Conservation (phyloP, 2,113 vertebrate species). For the Edolisoma coerulescens region DNA sequence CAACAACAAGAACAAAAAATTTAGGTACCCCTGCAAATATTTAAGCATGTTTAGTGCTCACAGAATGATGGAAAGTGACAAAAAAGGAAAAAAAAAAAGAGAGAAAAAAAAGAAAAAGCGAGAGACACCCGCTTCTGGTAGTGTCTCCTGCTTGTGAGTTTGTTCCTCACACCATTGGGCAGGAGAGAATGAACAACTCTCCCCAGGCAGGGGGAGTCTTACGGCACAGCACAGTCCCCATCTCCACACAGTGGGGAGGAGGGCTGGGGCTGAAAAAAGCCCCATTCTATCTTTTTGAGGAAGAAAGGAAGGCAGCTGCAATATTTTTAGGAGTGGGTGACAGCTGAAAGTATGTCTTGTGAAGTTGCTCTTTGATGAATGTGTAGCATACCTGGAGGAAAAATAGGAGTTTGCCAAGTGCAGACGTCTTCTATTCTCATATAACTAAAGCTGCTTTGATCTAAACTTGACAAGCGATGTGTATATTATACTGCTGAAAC, state of each 20-base stretch:
- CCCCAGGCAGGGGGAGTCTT: background rate
- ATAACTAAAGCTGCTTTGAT: conserved; percentile 30
- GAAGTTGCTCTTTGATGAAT: background rate
- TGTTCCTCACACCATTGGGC: background rate
- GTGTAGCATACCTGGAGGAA: background rate
- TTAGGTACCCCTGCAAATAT: background rate
- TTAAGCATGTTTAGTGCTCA: background rate
- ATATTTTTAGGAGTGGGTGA: background rate
- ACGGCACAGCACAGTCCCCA: background rate
- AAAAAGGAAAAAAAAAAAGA: background rate
- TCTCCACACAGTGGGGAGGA: background rate
- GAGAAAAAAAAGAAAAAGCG: fast-evolving
- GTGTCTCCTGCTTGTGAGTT: background rate
- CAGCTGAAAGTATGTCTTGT: background rate
- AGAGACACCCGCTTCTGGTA: background rate
- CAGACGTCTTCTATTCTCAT: conserved; percentile 4
- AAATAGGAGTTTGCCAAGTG: conserved; percentile 20
- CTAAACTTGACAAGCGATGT: conserved; percentile 42
- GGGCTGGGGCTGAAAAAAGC: background rate
- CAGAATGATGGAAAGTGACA: background rate
- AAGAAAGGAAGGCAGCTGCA: background rate
- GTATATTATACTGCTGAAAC: conserved; percentile 14
- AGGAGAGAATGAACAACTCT: background rate
- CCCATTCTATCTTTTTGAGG: background rate
- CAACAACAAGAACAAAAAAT: background rate